A percentile compares a stretch with the other conserved stretches of the same genome.
Evolutionary conservation across 2,797 vertebrate genomes (phyloP).

Genomic region (Nyctibius grandis): DNA sequence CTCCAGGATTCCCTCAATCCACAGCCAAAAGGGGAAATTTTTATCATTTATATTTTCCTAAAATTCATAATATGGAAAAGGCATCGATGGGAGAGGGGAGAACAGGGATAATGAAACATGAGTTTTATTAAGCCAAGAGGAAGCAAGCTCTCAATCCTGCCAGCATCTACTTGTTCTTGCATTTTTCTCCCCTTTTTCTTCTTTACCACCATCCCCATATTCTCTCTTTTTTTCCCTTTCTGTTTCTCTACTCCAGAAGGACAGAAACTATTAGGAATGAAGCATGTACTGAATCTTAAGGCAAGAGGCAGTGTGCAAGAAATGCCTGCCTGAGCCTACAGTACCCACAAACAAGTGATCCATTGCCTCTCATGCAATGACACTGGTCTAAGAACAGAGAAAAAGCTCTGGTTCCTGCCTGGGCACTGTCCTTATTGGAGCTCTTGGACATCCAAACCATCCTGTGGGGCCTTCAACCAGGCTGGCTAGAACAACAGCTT

Average conservation of each 20-base stretch:
- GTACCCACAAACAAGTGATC: background rate
- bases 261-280: background rate
- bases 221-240: background rate
- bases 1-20: conserved; percentile 97
- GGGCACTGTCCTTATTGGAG: background rate
- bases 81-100: background rate
- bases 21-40: conserved; percentile 92
- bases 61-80: conserved; percentile 29
- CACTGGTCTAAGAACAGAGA: background rate
- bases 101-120: background rate
- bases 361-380: background rate
- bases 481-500: background rate
- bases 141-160: background rate
- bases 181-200: background rate
- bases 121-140: background rate
- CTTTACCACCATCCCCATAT: background rate
- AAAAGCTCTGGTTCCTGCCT: background rate
- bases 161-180: background rate
- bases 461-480: background rate
- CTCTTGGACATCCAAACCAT: background rate
- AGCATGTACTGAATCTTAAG: background rate
- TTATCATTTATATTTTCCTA: conserved; percentile 90
- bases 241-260: background rate
- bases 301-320: background rate
- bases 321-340: background rate